Evolutionary conservation across 2,888 invertebrate species (phyloP), one percentile per base, ranked within the genome.

Genomic region (Chalcosyrphus nemorum): DNA sequence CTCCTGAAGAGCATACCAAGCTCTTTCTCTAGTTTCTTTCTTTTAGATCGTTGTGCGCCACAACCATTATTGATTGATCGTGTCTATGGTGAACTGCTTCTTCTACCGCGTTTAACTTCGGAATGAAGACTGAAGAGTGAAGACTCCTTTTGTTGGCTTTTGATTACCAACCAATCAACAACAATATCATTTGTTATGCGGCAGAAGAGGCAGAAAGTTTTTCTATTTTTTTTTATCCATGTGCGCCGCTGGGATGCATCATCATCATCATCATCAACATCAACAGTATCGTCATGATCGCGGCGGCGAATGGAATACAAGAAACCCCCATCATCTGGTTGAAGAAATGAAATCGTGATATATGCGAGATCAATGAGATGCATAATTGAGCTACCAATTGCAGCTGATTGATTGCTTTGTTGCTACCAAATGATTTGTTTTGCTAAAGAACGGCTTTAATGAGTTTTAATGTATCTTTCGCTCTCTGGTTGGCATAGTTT

Each of bases 301-400:
- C n/a, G n/a, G n/a, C n/a, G 56, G 41, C n/a, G 19, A 57, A 41
- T 4, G 41, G 45, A 57, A 45, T 29, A 27, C 52, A 52, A 74
- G 59, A 45, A 43, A 15, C n/a, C 70, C 66, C 45, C 65, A 71
- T 71, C 59, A 65, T 72, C 72, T 74, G 78, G 43, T 59, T 82
- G 35, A 45, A 75, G 70, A 84, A 82, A 80, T 75, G 70, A 75
- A 84, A 80, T 84, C 84, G 80, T 84, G 84, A 84, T 84, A 80
- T 84, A 84, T 86, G 87, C 80, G 86, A 86, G 86, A 86, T 87
- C 87, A 87, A 87, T 86, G 87, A 89, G 89, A 88, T 89, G 90
- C 89, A 90, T 90, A 90, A 90, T 90, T 90, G 90, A 90, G 90
- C 90, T 90, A 88, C 88, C 90, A 90, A 90, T 90, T 89, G 89